Conservation (phyloP, 2,113 vertebrate species). For the Isichthys henryi region DNA sequence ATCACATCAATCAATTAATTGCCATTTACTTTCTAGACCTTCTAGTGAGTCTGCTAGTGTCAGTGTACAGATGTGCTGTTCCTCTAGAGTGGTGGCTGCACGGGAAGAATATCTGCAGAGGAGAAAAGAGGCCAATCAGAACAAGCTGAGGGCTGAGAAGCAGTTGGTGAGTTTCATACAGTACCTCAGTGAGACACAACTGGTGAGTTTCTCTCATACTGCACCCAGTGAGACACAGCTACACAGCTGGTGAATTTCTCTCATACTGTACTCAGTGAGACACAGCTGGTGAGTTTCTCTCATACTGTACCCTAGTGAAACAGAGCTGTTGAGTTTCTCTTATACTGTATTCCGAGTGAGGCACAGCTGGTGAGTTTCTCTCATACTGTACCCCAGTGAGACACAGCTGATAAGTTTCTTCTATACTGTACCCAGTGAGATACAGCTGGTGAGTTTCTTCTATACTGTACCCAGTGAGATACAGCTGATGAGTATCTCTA, state of each 20-base stretch:
- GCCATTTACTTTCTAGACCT: not conserved
- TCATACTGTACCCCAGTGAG: not conserved
- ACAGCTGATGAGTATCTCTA: slow-evolving; percentile 63
- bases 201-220: not conserved
- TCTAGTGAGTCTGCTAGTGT: not conserved
- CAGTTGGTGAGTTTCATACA: slow-evolving; percentile 67
- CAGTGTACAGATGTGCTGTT: slow-evolving; percentile 25
- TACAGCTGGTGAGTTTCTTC: slow-evolving; percentile 58
- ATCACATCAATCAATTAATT: not conserved
- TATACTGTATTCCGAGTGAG: not conserved
- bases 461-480: not conserved
- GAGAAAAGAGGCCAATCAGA: slow-evolving; percentile 70
- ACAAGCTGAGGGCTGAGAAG: slow-evolving; percentile 84
- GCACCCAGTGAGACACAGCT: not conserved
- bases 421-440: not conserved
- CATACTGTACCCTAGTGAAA: not conserved
- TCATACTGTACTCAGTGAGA: not conserved
- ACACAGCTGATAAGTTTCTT: not conserved
- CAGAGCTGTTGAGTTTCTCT: not conserved
- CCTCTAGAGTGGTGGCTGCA: slow-evolving; percentile 59
- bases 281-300: not conserved
- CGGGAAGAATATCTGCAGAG: slow-evolving; percentile 74
- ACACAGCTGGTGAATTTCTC: not conserved
- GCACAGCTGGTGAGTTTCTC: not conserved
- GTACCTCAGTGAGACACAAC: not conserved